Evolutionary conservation across 2,113 vertebrate species (phyloP).

Genomic region (Phrynocephalus versicolor): DNA sequence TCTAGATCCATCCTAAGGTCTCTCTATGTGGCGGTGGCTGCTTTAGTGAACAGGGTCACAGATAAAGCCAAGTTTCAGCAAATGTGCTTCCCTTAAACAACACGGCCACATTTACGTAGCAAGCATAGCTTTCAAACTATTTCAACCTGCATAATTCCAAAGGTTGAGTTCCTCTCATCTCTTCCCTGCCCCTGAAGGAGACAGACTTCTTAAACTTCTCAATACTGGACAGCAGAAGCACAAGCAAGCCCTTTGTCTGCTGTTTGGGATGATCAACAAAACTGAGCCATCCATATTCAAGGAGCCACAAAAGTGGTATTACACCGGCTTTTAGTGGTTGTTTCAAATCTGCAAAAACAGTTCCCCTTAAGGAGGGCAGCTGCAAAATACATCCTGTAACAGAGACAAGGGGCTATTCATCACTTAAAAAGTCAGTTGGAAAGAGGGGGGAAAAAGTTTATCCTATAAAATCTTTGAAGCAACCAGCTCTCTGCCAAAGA

Average conservation of each 20-base stretch:
- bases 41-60: constrained; percentile 16
- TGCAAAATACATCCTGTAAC: constrained; percentile 11
- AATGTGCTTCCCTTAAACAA: neutral
- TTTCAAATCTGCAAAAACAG: constrained; percentile 32
- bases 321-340: constrained; percentile 9
- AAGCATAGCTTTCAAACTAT: constrained; percentile 26
- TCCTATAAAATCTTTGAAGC: constrained; percentile 54
- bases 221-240: constrained; percentile 1
- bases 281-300: constrained; percentile 24
- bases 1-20: neutral
- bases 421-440: constrained; percentile 62
- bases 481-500: constrained; percentile 66
- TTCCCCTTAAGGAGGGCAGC: constrained; percentile 17
- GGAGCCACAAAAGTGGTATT: constrained; percentile 34
- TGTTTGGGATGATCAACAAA: constrained; percentile 21
- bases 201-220: constrained; percentile 5
- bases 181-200: neutral
- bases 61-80: constrained; percentile 3
- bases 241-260: constrained; percentile 1
- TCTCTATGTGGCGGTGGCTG: neutral
- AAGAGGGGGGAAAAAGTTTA: constrained; percentile 38
- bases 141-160: constrained; percentile 13
- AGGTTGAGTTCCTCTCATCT: constrained; percentile 9
- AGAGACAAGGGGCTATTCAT: constrained; percentile 59
- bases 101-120: neutral